Evolutionary conservation across 2,888 invertebrate species (phyloP).

Genomic region (Epiblema foenella): DNA sequence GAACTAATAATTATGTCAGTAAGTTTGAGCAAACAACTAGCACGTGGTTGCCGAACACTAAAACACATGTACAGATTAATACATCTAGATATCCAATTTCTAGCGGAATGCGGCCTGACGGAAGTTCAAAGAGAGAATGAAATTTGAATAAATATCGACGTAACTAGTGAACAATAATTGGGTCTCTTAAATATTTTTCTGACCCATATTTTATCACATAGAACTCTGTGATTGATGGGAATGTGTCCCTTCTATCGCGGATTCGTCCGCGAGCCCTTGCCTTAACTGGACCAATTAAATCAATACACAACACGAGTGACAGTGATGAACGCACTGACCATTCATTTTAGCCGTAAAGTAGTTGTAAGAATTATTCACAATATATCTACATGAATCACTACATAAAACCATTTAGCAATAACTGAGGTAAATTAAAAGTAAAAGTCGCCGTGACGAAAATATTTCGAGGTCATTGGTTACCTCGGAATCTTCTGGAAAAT

Average conservation of each 20-base stretch:
- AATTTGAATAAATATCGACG: not conserved
- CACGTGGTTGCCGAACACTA: constrained; percentile 23
- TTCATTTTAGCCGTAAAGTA: not conserved
- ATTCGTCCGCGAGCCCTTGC: constrained; percentile 7
- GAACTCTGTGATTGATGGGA: not conserved
- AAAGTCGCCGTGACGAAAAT: not conserved
- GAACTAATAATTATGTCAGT: constrained; percentile 39
- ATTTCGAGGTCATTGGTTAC: no score
- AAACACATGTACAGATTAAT: constrained; percentile 27
- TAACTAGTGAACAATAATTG: not conserved
- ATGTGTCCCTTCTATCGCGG: not conserved
- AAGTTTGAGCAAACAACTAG: constrained; percentile 35
- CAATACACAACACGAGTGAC: constrained; percentile 15
- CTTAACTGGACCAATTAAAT: constrained; percentile 25
- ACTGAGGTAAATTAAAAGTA: constrained; percentile 31
- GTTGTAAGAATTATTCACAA: not conserved
- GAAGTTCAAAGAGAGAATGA: constrained; percentile 22
- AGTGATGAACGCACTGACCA: not conserved
- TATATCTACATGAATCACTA: constrained; percentile 30
- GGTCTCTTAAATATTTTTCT: not conserved
- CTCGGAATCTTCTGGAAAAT: constrained; percentile 29
- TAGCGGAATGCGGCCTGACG: constrained; percentile 25
- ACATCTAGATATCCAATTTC: constrained; percentile 33
- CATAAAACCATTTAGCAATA: constrained; percentile 15
- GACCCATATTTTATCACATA: not conserved